phyloP scores from a whole-genome alignment of 2,797 vertebrate species.

The Brachymystax lenok region DNA sequence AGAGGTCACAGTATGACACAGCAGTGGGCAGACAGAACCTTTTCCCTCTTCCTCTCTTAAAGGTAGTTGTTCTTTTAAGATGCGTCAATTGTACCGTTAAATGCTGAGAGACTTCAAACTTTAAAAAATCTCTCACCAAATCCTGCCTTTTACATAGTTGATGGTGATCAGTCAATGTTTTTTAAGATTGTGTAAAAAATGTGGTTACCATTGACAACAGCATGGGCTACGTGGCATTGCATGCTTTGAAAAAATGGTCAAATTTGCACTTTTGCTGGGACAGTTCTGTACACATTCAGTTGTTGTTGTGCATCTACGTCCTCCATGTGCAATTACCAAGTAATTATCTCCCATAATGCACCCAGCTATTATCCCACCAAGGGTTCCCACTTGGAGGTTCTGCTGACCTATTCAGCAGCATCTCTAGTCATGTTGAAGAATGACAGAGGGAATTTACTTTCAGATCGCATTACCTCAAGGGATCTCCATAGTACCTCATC shows the following conservation, averaged over 20 bases:
- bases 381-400: no score
- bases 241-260: neutral
- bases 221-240: neutral
- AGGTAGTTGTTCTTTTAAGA: neutral
- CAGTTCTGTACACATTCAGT: neutral
- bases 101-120: neutral
- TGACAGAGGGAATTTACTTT: neutral
- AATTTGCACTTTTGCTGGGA: neutral
- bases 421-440: neutral
- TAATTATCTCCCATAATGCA: neutral
- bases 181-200: neutral
- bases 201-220: neutral
- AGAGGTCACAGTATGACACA: constrained; percentile 1
- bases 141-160: neutral
- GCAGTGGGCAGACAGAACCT: neutral
- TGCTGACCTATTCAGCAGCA: no score
- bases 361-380: no score
- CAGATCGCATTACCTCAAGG: neutral
- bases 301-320: neutral
- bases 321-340: neutral
- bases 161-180: neutral
- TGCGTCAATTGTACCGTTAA: neutral
- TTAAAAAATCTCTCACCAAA: neutral
- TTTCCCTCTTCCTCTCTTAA: neutral
- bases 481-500: neutral